Evolutionary conservation across 2,888 invertebrate genomes (phyloP).

Genomic region (Saturnia japonica): DNA sequence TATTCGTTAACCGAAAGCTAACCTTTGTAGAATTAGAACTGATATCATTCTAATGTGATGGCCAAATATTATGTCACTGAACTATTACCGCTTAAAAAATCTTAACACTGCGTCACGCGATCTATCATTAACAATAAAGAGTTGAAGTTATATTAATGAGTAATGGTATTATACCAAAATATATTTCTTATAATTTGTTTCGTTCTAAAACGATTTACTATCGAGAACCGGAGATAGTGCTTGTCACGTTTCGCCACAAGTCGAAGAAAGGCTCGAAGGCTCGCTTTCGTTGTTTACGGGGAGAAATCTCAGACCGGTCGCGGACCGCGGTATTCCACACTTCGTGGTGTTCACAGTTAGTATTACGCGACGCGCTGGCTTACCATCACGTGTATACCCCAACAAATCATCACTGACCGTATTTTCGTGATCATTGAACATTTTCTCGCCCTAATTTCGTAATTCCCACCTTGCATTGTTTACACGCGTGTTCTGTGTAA

Average conservation of each 20-base stretch:
- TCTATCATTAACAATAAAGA: background rate
- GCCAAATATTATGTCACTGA: background rate
- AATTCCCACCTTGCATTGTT: conserved; percentile 22
- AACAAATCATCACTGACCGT: conserved; percentile 24
- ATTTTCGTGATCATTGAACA: conserved; percentile 35
- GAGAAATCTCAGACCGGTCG: conserved; percentile 79
- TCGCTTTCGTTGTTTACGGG: conserved; percentile 80
- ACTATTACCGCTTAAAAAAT: background rate
- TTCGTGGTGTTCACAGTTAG: conserved; percentile 39
- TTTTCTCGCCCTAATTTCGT: conserved; percentile 22
- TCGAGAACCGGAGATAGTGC: conserved; percentile 52
- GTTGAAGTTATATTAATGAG: background rate
- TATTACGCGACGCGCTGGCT: conserved; percentile 55
- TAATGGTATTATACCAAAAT: background rate
- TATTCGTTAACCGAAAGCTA: too few species aligned
- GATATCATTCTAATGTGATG: background rate
- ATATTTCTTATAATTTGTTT: background rate
- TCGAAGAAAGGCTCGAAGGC: conserved; percentile 74
- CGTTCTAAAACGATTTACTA: conserved; percentile 17
- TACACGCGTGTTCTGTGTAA: conserved; percentile 38
- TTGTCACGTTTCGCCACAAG: conserved; percentile 64
- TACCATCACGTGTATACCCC: conserved; percentile 39
- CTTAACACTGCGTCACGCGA: background rate
- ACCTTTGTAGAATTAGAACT: background rate
- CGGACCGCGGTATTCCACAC: conserved; percentile 50